phyloP scores from a whole-genome alignment of 2,888 invertebrate species.

The Tenodera sinensis region DNA sequence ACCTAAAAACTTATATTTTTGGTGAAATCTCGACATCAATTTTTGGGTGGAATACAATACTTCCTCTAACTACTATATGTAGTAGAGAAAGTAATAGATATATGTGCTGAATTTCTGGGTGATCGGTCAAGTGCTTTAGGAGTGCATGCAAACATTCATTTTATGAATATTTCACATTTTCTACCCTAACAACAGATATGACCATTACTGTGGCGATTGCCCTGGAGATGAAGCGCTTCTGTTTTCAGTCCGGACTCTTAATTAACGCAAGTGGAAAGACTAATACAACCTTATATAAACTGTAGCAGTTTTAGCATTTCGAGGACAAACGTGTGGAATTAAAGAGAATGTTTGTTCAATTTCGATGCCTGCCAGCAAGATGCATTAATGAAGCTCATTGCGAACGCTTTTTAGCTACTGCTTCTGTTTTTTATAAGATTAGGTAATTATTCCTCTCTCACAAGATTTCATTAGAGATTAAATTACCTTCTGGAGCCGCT shows the following conservation, averaged over 20 bases:
- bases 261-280: not conserved
- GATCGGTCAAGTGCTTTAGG: too few relatives aligned
- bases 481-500: not conserved
- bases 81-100: too few relatives aligned
- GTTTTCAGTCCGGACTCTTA: not conserved
- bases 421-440: not conserved
- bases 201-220: not conserved
- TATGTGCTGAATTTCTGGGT: too few relatives aligned
- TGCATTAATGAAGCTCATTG: not conserved
- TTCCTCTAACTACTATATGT: too few relatives aligned
- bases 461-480: not conserved
- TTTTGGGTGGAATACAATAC: too few relatives aligned
- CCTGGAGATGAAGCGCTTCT: not conserved
- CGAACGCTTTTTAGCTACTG: not conserved
- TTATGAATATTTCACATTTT: too few relatives aligned
- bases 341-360: not conserved
- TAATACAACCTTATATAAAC: not conserved
- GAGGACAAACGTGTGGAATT: not conserved
- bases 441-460: not conserved
- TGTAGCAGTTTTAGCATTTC: not conserved
- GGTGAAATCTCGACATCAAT: too few relatives aligned
- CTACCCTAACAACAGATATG: not conserved
- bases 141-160: too few relatives aligned
- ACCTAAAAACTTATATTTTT: too few relatives aligned
- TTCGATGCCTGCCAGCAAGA: not conserved